phyloP scores from a whole-genome alignment of 2,113 vertebrate species.

The Nycticebus coucang region DNA sequence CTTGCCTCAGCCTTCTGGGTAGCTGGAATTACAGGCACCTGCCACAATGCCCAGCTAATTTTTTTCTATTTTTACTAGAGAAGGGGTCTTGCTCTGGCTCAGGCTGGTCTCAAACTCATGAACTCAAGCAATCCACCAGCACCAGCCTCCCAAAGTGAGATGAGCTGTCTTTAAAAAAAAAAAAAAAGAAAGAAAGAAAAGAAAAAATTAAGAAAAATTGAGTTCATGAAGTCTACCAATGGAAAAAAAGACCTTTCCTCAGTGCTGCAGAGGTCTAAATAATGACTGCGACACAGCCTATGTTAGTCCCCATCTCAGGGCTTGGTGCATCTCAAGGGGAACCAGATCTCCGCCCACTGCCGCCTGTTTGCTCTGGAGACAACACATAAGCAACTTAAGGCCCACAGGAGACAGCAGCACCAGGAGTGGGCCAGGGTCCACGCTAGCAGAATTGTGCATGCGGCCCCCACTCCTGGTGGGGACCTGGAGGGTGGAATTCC shows the following conservation, averaged over 20 bases:
- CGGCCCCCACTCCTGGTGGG: neutral
- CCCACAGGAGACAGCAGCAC: neutral
- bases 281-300: fast-evolving
- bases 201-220: neutral
- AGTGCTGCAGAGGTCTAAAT: neutral
- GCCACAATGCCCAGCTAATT: no score
- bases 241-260: neutral
- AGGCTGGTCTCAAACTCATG: no score
- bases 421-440: neutral
- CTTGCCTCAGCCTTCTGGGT: no score
- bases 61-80: no score
- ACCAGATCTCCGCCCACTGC: neutral
- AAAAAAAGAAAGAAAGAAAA: no score
- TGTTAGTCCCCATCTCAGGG: neutral
- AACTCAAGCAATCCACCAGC: no score
- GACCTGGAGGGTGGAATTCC: neutral
- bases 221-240: neutral
- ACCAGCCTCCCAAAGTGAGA: no score
- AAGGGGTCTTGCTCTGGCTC: no score
- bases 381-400: neutral
- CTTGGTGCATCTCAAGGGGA: neutral
- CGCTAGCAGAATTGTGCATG: neutral
- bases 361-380: neutral
- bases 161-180: no score
- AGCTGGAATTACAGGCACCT: no score